These are phyloP conservation scores for Ophion costatus DNA, from an alignment of 2,888 invertebrate species.

Conservation along the genomic window DNA sequence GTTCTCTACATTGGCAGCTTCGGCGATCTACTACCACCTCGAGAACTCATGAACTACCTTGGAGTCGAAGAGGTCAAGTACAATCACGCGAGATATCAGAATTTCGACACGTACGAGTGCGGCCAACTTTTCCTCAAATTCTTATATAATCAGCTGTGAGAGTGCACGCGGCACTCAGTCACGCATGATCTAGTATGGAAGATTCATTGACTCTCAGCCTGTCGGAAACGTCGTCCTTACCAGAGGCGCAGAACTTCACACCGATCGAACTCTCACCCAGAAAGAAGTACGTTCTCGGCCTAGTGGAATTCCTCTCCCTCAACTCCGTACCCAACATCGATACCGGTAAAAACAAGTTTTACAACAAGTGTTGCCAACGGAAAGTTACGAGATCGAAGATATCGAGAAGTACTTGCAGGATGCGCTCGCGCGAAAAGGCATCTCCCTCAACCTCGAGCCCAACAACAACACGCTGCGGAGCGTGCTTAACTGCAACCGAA, in stretches of 20 bases:
- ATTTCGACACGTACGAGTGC: too few species aligned
- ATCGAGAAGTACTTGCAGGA: too few species aligned
- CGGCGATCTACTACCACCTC: constrained; percentile 19
- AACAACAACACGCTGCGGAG: constrained; percentile 19
- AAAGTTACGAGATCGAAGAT: too few species aligned
- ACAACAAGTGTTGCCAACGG: constrained; percentile 4
- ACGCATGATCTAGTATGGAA: neutral
- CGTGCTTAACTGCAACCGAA: constrained; percentile 40
- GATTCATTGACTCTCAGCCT: constrained; percentile 69
- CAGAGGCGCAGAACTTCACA: constrained; percentile 71
- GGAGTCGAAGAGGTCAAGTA: too few species aligned
- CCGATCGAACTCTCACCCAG: constrained; percentile 69
- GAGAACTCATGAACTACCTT: too few species aligned
- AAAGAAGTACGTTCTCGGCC: constrained; percentile 39
- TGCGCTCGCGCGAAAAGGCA: too few species aligned
- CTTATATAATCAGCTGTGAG: too few species aligned
- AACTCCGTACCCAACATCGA: constrained; percentile 76
- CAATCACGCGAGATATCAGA: constrained; percentile 20
- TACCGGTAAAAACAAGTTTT: constrained; percentile 71
- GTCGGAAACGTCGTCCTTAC: constrained; percentile 68
- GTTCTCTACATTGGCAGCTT: constrained; percentile 30
- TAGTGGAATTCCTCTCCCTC: constrained; percentile 73
- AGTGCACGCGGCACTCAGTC: too few species aligned
- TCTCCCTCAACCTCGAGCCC: too few species aligned
- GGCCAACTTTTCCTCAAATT: constrained; percentile 7